Percentiles rank a stretch among this genome's conserved stretches.
These are phyloP conservation scores for Diachasma alloeum DNA, from an alignment of 1,140 invertebrate genomes.

Conservation along the genomic window DNA sequence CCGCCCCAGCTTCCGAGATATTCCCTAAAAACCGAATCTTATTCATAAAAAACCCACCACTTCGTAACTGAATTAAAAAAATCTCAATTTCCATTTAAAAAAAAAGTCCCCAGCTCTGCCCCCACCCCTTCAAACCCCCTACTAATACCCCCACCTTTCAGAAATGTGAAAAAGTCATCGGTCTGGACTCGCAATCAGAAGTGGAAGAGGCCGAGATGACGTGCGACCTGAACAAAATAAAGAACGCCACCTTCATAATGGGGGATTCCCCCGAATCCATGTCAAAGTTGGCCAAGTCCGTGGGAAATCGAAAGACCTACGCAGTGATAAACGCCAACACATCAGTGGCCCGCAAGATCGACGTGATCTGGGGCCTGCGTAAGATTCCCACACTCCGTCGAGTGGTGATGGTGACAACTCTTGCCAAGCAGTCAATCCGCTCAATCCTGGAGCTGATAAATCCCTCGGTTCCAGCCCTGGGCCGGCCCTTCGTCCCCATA, in stretches of 20 bases:
- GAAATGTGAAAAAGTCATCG: constrained; percentile 60
- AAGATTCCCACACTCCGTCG: constrained; percentile 53
- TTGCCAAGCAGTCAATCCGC: constrained; percentile 62
- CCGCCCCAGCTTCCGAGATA: no score
- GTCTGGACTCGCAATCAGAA: constrained; percentile 57
- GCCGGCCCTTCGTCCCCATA: constrained; percentile 58
- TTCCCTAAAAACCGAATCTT: no score
- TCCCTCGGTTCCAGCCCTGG: constrained; percentile 44
- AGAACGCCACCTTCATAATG: constrained; percentile 58
- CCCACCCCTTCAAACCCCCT: no score
- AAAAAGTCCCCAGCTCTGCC: no score
- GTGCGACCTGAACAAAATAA: constrained; percentile 57
- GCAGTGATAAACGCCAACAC: constrained; percentile 58
- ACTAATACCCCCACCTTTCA: constrained; percentile 33
- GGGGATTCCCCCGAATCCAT: constrained; percentile 51
- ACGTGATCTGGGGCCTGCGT: constrained; percentile 55
- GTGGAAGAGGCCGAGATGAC: constrained; percentile 60
- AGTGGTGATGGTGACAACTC: constrained; percentile 58
- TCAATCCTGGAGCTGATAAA: constrained; percentile 60
- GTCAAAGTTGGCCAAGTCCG: constrained; percentile 43
- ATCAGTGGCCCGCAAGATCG: constrained; percentile 54
- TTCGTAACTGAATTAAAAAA: no score
- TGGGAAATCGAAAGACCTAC: constrained; percentile 44
- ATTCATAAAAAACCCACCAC: no score
- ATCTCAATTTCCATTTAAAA: no score